Evolutionary conservation across 2,113 vertebrate species (phyloP), one percentile per base, ranked within the genome.

Genomic region (Reinhardtius hippoglossoides): DNA sequence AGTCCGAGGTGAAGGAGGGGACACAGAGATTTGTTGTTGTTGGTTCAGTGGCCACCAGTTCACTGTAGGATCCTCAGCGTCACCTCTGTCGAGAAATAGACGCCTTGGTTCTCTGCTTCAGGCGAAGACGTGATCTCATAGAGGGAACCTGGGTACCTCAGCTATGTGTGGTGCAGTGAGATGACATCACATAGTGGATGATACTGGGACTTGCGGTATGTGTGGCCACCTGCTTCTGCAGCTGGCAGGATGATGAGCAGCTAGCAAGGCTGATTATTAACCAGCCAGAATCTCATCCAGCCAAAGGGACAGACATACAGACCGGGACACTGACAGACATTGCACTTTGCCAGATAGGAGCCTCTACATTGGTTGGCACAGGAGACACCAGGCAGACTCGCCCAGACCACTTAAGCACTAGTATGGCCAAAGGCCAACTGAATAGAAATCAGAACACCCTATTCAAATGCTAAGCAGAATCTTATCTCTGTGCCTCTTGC

Each of bases 381-480:
- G 64, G 58, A n/a, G 78, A 79, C 58, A 76, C 64, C 74, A 82
- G 76, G 74, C 86, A 79, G 65, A 82, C 80, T 85, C 42, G 58
- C 85, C 80, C 77, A 81, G 89, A 87, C 77, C 87, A 91, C 89
- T 90, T 89, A 82, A 92, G 84, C 83, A 83, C 78, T 78, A 80
- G 27, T 64, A 48, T 92, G 91, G 90, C 92, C 71, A 86, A 91
- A 92, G 92, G 92, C 92, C 92, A 94, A 82, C 74, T 67, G 81
- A 90, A 91, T 86, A 74, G 84, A 85, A 93, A 93, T 89, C 88
- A 85, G 80, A 85, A 67, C 77, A 70, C 77, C 78, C 87, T 35
- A 92, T 94, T 94, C 89, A 94, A 81, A 95, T 94, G 93, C 92
- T 91, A 94, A 94, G 72, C 88, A 90, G 88, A 89, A 84, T 78